A percentile compares a stretch with the other conserved stretches of the same genome.
phyloP scores from a whole-genome alignment of 2,888 invertebrate genomes.

The Xestia c-nigrum region DNA sequence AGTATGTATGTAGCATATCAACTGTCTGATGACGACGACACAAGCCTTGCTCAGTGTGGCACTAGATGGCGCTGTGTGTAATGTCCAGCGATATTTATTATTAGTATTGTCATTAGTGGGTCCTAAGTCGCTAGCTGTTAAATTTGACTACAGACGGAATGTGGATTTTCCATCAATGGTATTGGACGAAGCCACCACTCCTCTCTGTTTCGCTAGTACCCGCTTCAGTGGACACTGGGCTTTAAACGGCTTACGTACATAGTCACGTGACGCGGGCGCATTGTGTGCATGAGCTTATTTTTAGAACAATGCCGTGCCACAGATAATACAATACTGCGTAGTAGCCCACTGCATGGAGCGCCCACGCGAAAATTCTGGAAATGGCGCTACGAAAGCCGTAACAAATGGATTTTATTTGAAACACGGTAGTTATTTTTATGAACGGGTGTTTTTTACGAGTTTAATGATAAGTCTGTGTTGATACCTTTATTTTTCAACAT shows the following conservation, averaged over 20 bases:
- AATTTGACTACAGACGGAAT: neutral
- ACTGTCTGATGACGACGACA: no score
- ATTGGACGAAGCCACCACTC: neutral
- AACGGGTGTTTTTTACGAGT: neutral
- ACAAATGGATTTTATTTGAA: conserved; percentile 7
- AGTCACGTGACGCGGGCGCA: conserved; percentile 12
- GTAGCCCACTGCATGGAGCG: neutral
- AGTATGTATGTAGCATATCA: no score
- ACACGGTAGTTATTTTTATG: neutral
- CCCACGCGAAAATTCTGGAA: conserved; percentile 27
- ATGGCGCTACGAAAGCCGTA: neutral
- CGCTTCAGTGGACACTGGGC: neutral
- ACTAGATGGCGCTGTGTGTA: no score
- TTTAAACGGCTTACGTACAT: conserved; percentile 42
- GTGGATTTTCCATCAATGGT: neutral
- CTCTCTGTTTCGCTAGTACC: neutral
- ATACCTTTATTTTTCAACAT: neutral
- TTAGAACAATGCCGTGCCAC: conserved; percentile 31
- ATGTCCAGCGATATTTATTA: no score
- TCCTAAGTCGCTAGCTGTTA: no score
- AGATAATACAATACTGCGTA: neutral
- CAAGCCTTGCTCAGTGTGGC: no score
- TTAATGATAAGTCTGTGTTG: neutral
- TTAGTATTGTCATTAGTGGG: no score
- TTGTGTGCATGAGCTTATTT: conserved; percentile 40